A percentile compares a stretch with the other conserved stretches of the same genome.
phyloP scores from a whole-genome alignment of 2,888 invertebrate species.

The Rotaria socialis region DNA sequence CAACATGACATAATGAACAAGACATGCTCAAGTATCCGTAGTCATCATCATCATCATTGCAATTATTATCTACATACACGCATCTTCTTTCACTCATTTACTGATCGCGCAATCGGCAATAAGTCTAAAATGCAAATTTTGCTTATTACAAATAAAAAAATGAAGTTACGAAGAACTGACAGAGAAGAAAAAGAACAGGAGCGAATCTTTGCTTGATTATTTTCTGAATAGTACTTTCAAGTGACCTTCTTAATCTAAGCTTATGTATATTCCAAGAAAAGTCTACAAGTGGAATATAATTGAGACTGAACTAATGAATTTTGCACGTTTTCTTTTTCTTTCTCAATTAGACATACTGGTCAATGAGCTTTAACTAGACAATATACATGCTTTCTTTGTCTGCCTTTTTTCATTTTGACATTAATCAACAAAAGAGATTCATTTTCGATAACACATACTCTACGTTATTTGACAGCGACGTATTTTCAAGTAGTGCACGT shows the following conservation, averaged over 20 bases:
- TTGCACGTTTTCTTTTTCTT: background rate
- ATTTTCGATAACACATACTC: background rate
- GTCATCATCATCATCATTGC: background rate
- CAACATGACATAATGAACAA: background rate
- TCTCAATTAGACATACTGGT: background rate
- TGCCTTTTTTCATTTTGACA: too few relatives aligned
- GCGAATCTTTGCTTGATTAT: too few relatives aligned
- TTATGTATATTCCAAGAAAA: background rate
- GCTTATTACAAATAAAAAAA: background rate
- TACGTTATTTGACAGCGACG: background rate
- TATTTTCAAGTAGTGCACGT: background rate
- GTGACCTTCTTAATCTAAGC: background rate
- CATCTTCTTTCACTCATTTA: background rate
- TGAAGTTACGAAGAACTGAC: too few relatives aligned
- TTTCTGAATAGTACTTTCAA: background rate
- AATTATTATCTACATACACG: background rate
- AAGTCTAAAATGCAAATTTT: background rate
- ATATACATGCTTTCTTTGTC: background rate
- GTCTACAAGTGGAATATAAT: background rate
- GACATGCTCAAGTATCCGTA: constrained; percentile 12
- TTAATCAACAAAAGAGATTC: background rate
- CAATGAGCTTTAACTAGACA: background rate
- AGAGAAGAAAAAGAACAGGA: too few relatives aligned
- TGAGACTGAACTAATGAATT: background rate
- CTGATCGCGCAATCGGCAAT: background rate